phyloP scores from a whole-genome alignment of 2,888 invertebrate genomes.

The Lepidocyrtinus sp. region DNA sequence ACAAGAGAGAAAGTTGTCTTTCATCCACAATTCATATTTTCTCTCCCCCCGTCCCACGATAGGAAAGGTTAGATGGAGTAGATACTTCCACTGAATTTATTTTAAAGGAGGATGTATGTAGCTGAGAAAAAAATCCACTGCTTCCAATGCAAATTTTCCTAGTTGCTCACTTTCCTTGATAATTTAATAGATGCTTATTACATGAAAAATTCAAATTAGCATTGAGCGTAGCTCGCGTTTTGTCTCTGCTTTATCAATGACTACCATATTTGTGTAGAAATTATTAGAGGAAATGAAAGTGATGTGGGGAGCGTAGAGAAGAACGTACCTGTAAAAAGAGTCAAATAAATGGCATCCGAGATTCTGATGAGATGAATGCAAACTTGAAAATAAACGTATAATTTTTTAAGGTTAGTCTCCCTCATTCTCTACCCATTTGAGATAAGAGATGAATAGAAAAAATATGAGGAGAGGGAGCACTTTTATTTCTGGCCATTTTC shows the following conservation, averaged over 20 bases:
- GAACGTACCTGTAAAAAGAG: no score
- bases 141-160: background rate
- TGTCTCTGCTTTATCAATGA: background rate
- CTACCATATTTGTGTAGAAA: background rate
- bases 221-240: background rate
- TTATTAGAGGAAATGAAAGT: no score
- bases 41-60: no score
- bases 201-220: constrained; percentile 7
- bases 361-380: background rate
- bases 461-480: background rate
- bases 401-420: background rate
- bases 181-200: background rate
- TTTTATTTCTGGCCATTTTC: background rate
- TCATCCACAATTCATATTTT: no score
- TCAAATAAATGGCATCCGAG: no score
- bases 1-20: no score
- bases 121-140: background rate
- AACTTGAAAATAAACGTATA: constrained; percentile 13
- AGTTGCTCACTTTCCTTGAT: background rate
- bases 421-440: background rate
- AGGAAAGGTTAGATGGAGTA: no score
- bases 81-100: no score
- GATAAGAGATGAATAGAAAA: constrained; percentile 8
- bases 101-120: no score
- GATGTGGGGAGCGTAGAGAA: no score